Percentiles rank a stretch among this genome's conserved stretches.
Evolutionary conservation across 2,888 invertebrate species (phyloP).

Genomic region (Parapristionchus giblindavisi): DNA sequence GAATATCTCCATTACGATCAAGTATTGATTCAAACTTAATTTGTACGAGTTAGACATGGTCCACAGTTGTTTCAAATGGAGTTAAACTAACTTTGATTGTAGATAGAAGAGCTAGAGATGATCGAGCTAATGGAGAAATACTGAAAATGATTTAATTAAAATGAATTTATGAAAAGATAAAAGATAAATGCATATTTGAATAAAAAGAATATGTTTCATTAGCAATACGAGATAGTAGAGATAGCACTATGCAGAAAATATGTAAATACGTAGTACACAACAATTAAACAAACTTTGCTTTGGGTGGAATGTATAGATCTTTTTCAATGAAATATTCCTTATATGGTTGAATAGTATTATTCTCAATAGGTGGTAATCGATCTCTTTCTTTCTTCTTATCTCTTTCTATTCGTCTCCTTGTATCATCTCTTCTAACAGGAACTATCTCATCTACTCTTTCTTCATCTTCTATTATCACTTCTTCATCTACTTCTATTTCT

Average conservation of each 20-base stretch:
- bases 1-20: conserved; percentile 35
- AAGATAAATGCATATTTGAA: neutral
- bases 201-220: neutral
- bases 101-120: conserved; percentile 25
- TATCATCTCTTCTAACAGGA: too few species aligned
- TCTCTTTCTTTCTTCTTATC: too few species aligned
- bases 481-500: too few species aligned
- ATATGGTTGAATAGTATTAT: neutral
- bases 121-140: conserved; percentile 5
- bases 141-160: conserved; percentile 19
- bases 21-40: conserved; percentile 21
- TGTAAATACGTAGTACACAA: too few species aligned
- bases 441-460: too few species aligned
- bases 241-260: neutral
- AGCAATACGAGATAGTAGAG: neutral
- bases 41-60: neutral
- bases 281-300: too few species aligned
- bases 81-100: neutral
- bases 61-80: neutral
- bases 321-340: neutral
- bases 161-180: conserved; percentile 4
- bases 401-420: too few species aligned
- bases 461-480: too few species aligned
- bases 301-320: too few species aligned
- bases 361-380: too few species aligned